Conservation (phyloP, 2,888 invertebrate species). For the Drosophila nr. medialis region DNA sequence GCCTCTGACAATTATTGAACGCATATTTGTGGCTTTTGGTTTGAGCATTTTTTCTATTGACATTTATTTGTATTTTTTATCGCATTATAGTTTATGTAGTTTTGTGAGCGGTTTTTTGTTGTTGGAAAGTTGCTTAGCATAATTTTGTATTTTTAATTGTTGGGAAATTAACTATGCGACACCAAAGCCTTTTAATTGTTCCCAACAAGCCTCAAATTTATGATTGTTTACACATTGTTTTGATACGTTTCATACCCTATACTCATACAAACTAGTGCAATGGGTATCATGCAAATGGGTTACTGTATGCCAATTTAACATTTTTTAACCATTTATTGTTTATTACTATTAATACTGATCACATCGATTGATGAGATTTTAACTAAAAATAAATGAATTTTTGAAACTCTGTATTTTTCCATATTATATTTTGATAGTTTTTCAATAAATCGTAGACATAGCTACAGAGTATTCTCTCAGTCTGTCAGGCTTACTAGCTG, state of each 20-base stretch:
- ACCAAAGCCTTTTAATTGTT: constrained; percentile 64
- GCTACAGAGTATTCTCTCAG: constrained; percentile 23
- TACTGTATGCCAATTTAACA: neutral
- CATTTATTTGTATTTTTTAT: constrained; percentile 38
- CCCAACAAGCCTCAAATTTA: constrained; percentile 67
- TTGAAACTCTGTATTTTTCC: neutral
- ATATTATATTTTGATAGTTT: neutral
- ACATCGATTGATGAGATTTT: neutral
- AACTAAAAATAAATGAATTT: neutral
- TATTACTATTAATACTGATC: neutral
- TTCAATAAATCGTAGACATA: neutral
- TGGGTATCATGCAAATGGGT: neutral
- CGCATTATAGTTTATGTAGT: constrained; percentile 52
- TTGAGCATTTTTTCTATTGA: constrained; percentile 25
- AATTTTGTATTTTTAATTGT: constrained; percentile 58
- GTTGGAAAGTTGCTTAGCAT: constrained; percentile 62
- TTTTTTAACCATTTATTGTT: neutral
- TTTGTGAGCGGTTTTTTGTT: constrained; percentile 36
- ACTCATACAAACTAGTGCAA: neutral
- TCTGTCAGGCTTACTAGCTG: neutral
- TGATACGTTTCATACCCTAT: constrained; percentile 10
- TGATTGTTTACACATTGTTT: constrained; percentile 27
- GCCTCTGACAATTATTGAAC: constrained; percentile 1
- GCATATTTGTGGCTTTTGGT: constrained; percentile 17
- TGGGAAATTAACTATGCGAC: constrained; percentile 60